Base-by-base conservation (phyloP, 2,888 invertebrate genomes). In the Lampropteryx suffumata region DNA sequence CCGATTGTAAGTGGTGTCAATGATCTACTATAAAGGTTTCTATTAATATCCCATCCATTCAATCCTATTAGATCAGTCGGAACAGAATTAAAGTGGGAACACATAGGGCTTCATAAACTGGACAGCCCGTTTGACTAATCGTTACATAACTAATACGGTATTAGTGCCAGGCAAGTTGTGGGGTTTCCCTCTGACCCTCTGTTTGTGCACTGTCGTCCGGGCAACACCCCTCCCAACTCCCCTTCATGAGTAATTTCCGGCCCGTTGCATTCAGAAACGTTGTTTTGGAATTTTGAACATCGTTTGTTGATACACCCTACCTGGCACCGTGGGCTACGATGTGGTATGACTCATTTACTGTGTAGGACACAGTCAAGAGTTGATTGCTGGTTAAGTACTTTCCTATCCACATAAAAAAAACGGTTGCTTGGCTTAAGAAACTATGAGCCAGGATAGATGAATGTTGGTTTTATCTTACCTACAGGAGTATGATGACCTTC, bases 401-500 rank as follows among this genome's bases (percentile, higher is more conserved):
- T 3, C 17, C 17, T 17, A 17, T 4, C 17, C n/a, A n/a, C n/a
- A n/a, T n/a, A n/a, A n/a, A n/a, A n/a, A n/a, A n/a, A n/a, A n/a
- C n/a, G n/a, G n/a, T n/a, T n/a, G n/a, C n/a, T n/a, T n/a, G n/a
- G n/a, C n/a, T n/a, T n/a, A n/a, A n/a, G n/a, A n/a, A n/a, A n/a
- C n/a, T n/a, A 17, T 17, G 17, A 17, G 17, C 3, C 17, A 3
- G 17, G 17, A 3, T 3, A 3, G 4, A 17, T 17, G 17, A 17
- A 17, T 1, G 21, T 11, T n/a, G n/a, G 3, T 28, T 36, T 6
- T 9, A 1, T 27, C 95, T 92, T 85, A 96, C 97, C 97, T 61
- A 95, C 92, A 62, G 96, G 95, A 32, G 96, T 97, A 68, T 96
- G 96, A 44, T 93, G 91, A 41, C 96, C 97, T 91, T 98, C 98